Percentiles rank a stretch among this genome's conserved stretches.
These are phyloP conservation scores for Salvelinus alpinus DNA, from an alignment of 2,113 vertebrate genomes.

Conservation along the genomic window DNA sequence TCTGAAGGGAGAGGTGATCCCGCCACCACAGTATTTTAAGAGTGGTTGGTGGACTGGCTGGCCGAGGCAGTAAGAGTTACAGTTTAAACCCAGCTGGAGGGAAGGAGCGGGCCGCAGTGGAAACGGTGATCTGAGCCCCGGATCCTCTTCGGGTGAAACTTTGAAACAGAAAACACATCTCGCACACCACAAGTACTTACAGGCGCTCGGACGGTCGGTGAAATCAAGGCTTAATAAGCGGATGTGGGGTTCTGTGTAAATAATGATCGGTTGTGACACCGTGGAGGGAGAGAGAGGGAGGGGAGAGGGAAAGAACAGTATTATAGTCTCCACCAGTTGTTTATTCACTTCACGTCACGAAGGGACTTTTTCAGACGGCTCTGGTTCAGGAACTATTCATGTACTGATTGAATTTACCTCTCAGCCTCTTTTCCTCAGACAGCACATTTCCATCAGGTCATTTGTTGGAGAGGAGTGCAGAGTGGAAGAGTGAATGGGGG, in stretches of 20 bases:
- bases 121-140: slow-evolving; percentile 35
- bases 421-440: slow-evolving; percentile 29
- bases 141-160: slow-evolving; percentile 10
- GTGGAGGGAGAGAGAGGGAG: slow-evolving; percentile 32
- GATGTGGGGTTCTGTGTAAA: slow-evolving; percentile 42
- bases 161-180: slow-evolving; percentile 40
- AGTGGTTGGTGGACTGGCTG: slow-evolving; percentile 8
- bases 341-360: slow-evolving; percentile 45
- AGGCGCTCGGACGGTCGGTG: slow-evolving; percentile 18
- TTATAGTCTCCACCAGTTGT: slow-evolving; percentile 35
- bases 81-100: slow-evolving; percentile 45
- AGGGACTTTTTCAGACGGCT: slow-evolving; percentile 41
- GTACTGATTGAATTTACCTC: slow-evolving; percentile 56
- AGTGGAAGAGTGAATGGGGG: slow-evolving; percentile 32
- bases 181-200: slow-evolving; percentile 39
- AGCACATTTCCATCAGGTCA: slow-evolving; percentile 57
- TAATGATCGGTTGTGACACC: slow-evolving; percentile 40
- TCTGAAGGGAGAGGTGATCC: slow-evolving; percentile 20
- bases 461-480: slow-evolving; percentile 39
- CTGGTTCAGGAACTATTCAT: slow-evolving; percentile 29
- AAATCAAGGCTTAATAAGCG: slow-evolving; percentile 50
- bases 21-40: slow-evolving; percentile 16
- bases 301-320: slow-evolving; percentile 11
- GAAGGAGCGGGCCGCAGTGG: slow-evolving; percentile 20
- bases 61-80: slow-evolving; percentile 16